Conservation (phyloP, 2,113 vertebrate genomes). For the Neofelis nebulosa region DNA sequence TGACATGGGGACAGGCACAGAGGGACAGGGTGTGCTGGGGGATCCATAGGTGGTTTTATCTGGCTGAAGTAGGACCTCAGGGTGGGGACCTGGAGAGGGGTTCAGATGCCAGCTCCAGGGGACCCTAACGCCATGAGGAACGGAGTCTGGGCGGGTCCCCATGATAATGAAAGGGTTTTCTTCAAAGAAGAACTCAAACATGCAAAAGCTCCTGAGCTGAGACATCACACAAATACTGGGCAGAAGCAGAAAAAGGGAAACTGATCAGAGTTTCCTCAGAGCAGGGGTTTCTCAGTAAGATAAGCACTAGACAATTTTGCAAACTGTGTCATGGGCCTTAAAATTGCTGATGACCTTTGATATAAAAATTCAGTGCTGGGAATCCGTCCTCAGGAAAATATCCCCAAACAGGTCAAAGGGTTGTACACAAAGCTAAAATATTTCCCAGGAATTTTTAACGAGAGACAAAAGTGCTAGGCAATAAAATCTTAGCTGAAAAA, state of each 20-base stretch:
- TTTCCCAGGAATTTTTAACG: neutral
- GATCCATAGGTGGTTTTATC: neutral
- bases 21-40: accelerated
- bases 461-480: neutral
- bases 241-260: neutral
- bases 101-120: neutral
- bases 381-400: neutral
- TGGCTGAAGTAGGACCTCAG: neutral
- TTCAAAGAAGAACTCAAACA: neutral
- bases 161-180: neutral
- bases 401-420: neutral
- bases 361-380: neutral
- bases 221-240: accelerated
- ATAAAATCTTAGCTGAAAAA: neutral
- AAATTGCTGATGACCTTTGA: neutral
- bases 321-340: neutral
- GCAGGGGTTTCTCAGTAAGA: neutral
- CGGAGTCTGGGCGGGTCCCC: neutral
- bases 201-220: neutral
- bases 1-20: accelerated
- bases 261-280: neutral
- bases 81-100: accelerated
- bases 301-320: neutral
- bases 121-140: accelerated
- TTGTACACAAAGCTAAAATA: neutral